Evolutionary conservation across 2,888 invertebrate species (phyloP).

Genomic region (Tiliacea aurago): DNA sequence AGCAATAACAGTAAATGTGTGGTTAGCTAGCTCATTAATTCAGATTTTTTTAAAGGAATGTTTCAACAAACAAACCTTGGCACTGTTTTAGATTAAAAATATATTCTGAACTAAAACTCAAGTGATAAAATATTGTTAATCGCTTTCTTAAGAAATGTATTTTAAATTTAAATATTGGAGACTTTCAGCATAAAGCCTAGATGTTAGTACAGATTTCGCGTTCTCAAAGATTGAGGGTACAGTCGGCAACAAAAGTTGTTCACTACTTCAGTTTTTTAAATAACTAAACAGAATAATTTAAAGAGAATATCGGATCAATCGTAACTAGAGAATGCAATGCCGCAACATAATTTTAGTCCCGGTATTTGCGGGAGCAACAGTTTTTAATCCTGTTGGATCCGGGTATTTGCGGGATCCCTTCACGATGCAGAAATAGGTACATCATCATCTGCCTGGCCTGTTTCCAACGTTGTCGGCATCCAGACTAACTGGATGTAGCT

Average conservation of each 20-base stretch:
- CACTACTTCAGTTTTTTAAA: background rate
- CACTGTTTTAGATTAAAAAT: conserved; percentile 55
- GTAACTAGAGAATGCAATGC: background rate
- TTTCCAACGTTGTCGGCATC: too few relatives aligned
- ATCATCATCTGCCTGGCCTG: too few relatives aligned
- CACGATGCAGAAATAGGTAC: background rate
- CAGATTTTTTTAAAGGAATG: conserved; percentile 41
- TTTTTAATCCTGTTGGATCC: background rate
- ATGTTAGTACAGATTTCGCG: background rate
- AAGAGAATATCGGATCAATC: too few relatives aligned
- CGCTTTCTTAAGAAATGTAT: background rate
- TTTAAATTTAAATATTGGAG: background rate
- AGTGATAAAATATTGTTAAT: conserved; percentile 45
- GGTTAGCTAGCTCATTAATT: conserved; percentile 40
- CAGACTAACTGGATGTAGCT: too few relatives aligned
- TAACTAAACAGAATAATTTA: background rate
- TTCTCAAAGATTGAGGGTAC: conserved; percentile 1
- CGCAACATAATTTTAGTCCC: background rate
- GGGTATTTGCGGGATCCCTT: background rate
- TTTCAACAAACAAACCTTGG: conserved; percentile 51
- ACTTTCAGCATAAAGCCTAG: background rate
- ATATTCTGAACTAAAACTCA: conserved; percentile 22
- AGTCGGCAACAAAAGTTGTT: conserved; percentile 15
- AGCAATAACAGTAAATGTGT: conserved; percentile 70
- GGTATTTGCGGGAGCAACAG: too few relatives aligned